These are phyloP conservation scores for Vulpes vulpes DNA, from an alignment of 2,113 vertebrate genomes.

Conservation along the genomic window DNA sequence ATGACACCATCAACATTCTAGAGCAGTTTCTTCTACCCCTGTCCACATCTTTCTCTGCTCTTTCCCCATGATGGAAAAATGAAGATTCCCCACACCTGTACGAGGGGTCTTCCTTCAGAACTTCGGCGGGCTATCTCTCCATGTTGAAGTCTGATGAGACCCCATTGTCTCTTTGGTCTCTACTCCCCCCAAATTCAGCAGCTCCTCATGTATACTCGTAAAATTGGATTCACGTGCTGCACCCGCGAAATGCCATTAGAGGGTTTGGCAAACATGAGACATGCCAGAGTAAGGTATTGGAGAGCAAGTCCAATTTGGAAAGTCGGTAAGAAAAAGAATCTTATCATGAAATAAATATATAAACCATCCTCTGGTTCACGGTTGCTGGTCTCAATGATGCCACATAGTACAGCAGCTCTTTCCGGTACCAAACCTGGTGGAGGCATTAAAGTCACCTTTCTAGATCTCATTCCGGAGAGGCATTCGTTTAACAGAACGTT, in stretches of 20 bases:
- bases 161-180: background rate
- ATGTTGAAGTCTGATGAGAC: background rate
- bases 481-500: constrained; percentile 61
- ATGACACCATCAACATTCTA: background rate
- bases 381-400: background rate
- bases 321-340: constrained; percentile 38
- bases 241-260: constrained; percentile 35
- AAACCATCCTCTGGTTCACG: background rate
- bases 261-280: background rate
- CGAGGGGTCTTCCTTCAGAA: constrained; percentile 21
- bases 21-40: background rate
- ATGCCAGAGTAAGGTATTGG: background rate
- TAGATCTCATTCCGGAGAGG: constrained; percentile 4
- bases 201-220: background rate
- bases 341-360: background rate
- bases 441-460: constrained; percentile 62
- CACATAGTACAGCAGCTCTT: background rate
- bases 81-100: constrained; percentile 41
- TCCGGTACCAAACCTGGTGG: constrained; percentile 36
- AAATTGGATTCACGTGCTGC: background rate
- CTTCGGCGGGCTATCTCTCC: background rate
- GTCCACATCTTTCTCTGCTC: background rate
- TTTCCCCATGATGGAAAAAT: constrained; percentile 26
- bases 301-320: constrained; percentile 25
- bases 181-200: background rate